A percentile compares a stretch with the other conserved stretches of the same genome.
Evolutionary conservation across 2,797 vertebrate genomes (phyloP).

Genomic region (Xiphorhynchus erythropygius): DNA sequence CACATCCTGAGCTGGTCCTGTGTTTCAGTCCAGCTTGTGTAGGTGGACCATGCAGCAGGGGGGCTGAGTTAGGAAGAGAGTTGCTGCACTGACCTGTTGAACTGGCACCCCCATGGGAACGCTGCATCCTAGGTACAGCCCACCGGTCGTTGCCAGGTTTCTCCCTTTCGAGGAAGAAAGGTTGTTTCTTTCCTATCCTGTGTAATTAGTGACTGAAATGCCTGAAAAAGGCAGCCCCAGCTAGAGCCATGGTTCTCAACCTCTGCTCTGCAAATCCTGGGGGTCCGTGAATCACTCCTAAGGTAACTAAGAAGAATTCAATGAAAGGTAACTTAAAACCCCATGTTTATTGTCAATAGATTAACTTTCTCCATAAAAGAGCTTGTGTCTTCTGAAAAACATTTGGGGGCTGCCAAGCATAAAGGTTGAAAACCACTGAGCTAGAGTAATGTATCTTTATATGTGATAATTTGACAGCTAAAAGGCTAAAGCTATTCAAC

Average conservation of each 20-base stretch:
- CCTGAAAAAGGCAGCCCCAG: neutral
- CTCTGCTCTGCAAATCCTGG: neutral
- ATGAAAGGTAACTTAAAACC: conserved; percentile 30
- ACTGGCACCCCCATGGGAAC: neutral
- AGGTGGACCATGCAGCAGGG: neutral
- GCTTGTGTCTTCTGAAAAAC: conserved; percentile 6
- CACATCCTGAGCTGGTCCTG: neutral
- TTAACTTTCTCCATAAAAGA: neutral
- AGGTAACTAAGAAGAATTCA: conserved; percentile 41
- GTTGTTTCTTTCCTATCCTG: conserved; percentile 12
- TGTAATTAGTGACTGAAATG: conserved; percentile 1
- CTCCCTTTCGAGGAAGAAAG: conserved; percentile 14
- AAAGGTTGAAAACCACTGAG: conserved; percentile 50
- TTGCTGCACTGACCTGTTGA: neutral
- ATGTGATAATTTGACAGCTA: conserved; percentile 49
- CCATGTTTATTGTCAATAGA: neutral
- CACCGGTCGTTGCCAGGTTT: neutral
- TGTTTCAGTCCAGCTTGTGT: neutral
- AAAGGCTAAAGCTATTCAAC: conserved; percentile 50
- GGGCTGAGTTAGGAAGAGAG: neutral
- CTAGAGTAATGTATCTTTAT: conserved; percentile 46
- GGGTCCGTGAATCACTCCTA: neutral
- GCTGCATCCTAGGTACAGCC: neutral
- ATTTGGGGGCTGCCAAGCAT: neutral
- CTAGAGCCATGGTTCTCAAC: neutral